These are phyloP conservation scores for Epirrhoe alternata DNA, from an alignment of 2,888 invertebrate genomes.

Conservation along the genomic window DNA sequence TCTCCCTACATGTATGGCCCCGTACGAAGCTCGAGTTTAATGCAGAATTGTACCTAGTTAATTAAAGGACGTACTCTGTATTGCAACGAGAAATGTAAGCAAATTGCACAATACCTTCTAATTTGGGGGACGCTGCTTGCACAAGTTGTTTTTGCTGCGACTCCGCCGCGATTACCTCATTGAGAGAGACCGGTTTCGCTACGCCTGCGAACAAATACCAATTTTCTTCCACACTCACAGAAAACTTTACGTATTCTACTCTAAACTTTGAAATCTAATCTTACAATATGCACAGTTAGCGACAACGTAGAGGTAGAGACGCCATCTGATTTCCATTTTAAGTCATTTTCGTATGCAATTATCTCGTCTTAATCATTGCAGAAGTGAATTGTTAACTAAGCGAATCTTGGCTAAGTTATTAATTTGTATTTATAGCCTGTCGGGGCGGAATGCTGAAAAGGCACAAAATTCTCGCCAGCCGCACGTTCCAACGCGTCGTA, in stretches of 20 bases:
- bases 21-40: slow-evolving; percentile 18
- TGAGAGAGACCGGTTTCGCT: slow-evolving; percentile 72
- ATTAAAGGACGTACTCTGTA: slow-evolving; percentile 33
- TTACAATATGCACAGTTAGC: slow-evolving; percentile 62
- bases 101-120: slow-evolving; percentile 50
- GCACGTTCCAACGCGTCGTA: slow-evolving; percentile 38
- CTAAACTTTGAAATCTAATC: slow-evolving; percentile 54
- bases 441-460: slow-evolving; percentile 36
- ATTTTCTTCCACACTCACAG: slow-evolving; percentile 33
- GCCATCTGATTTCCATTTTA: slow-evolving; percentile 75
- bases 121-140: slow-evolving; percentile 45
- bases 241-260: slow-evolving; percentile 29
- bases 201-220: slow-evolving; percentile 53
- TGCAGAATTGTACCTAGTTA: slow-evolving; percentile 24
- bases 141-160: slow-evolving; percentile 50
- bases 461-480: slow-evolving; percentile 38
- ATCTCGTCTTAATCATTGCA: slow-evolving; percentile 43
- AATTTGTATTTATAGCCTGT: slow-evolving; percentile 57
- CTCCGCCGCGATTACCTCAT: slow-evolving; percentile 70
- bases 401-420: slow-evolving; percentile 46
- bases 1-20: slow-evolving; percentile 6
- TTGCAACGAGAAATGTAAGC: slow-evolving; percentile 31
- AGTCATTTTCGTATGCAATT: slow-evolving; percentile 66
- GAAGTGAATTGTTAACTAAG: slow-evolving; percentile 51
- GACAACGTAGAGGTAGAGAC: slow-evolving; percentile 58